These are phyloP conservation scores for Balearica regulorum DNA, from an alignment of 2,797 vertebrate species.

Conservation along the genomic window DNA sequence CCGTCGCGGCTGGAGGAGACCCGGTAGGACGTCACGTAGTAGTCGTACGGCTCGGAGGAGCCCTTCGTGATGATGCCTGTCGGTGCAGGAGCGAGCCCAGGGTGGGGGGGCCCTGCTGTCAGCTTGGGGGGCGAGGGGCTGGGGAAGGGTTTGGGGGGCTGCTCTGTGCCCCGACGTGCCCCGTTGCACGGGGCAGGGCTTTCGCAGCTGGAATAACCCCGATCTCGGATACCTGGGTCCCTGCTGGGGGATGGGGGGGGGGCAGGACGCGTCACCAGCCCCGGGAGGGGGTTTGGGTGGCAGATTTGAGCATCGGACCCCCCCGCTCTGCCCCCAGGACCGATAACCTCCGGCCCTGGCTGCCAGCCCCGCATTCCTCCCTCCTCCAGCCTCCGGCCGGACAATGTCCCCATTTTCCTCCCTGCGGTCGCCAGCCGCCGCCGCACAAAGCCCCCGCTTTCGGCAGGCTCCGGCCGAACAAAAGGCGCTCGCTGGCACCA, in stretches of 20 bases:
- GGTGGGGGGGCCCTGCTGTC: neutral
- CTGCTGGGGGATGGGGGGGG: neutral
- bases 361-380: conserved; percentile 20
- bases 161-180: rapidly evolving
- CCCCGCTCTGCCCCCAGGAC: neutral
- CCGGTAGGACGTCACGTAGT: conserved; percentile 76
- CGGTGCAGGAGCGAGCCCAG: neutral
- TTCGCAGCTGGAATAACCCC: neutral
- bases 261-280: neutral
- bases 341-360: neutral
- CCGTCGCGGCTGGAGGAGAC: conserved; percentile 81
- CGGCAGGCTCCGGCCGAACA: neutral
- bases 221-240: neutral
- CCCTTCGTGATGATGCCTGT: conserved; percentile 83
- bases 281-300: neutral
- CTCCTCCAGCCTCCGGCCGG: neutral
- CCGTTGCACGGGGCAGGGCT: neutral
- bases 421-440: rapidly evolving
- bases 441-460: neutral
- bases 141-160: too few species aligned
- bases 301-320: neutral
- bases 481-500: conserved; percentile 32
- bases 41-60: conserved; percentile 41
- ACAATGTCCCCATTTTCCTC: conserved; percentile 57
- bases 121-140: rapidly evolving